Evolutionary conservation across 2,888 invertebrate species (phyloP), one percentile per base, ranked within the genome.

Genomic region (Hydroisotoma schaefferi): DNA sequence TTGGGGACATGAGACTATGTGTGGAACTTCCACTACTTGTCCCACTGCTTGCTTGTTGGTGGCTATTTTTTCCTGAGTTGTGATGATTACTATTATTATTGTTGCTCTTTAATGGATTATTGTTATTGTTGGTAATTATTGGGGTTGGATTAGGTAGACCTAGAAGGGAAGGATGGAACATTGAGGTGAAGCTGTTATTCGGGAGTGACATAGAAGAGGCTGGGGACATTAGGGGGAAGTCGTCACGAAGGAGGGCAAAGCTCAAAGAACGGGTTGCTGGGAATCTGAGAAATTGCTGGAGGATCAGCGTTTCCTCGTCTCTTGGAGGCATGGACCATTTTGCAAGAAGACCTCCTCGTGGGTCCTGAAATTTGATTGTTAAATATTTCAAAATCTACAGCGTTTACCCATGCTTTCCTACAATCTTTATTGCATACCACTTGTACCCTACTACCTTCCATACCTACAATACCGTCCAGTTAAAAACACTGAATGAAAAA

Each of bases 271-370:
- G 85, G 65, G 92, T 93, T 81, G 91, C 91, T 75, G 88, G 88
- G 75, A 92, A 89, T 74, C 91, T 84, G 74, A 93, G 85, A 78
- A 94, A 93, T 80, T 94, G 92, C 78, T 92, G 91, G 71, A 94
- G 82, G 73, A 93, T 90, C 80, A 92, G 83, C 76, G 88, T 88
- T 81, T 94, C 92, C 80, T 94, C 93, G 77, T 92, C 88, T 75
- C 86, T 83, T 73, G 87, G 88, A 76, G 88, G 87, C 76, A 91
- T 87, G 75, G 85, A 86, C 92, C 93, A 93, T 82, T 87, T 85
- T 81, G 91, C 90, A 78, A 91, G 82, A 75, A 87, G 82, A 77
- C 85, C 84, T 74, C 90, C 87, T 79, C 87, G 85, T 74, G 86
- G 83, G 81, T 90, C 90, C 90, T 91, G 75, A 26, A 75, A 72